Conservation (phyloP, 2,113 vertebrate species). For the Pseudonaja textilis region DNA sequence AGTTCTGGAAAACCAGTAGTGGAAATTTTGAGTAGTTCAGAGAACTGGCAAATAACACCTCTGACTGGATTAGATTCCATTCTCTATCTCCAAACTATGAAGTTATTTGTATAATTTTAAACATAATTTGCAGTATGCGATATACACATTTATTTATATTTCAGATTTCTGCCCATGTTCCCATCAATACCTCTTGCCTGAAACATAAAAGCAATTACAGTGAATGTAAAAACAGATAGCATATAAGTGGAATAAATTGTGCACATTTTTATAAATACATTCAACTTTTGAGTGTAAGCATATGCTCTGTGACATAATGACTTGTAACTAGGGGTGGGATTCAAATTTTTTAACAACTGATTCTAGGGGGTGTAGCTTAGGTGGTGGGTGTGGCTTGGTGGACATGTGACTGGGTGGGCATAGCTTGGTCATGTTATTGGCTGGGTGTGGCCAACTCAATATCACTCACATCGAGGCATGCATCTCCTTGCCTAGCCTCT, state of each 20-base stretch:
- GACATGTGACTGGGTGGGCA: too few relatives aligned
- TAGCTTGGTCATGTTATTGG: too few relatives aligned
- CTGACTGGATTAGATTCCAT: conserved; percentile 35
- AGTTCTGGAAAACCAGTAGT: too few relatives aligned
- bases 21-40: too few relatives aligned
- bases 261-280: conserved; percentile 69
- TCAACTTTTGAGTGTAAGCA: conserved; percentile 66
- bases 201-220: conserved; percentile 70
- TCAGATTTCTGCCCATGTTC: conserved; percentile 65
- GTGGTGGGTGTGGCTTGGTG: too few relatives aligned
- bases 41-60: too few relatives aligned
- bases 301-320: conserved; percentile 54
- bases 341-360: too few relatives aligned
- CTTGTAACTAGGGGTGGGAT: not conserved
- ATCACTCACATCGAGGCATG: too few relatives aligned
- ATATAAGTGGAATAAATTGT: conserved; percentile 61
- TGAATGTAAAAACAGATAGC: conserved; percentile 70
- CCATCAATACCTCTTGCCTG: conserved; percentile 71
- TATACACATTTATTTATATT: conserved; percentile 71
- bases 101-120: conserved; percentile 71
- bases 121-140: conserved; percentile 59
- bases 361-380: too few relatives aligned
- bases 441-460: too few relatives aligned
- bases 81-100: conserved; percentile 62
- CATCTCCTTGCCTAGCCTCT: too few relatives aligned